Conservation (phyloP, 2,113 vertebrate species). For the Sapayoa aenigma region DNA sequence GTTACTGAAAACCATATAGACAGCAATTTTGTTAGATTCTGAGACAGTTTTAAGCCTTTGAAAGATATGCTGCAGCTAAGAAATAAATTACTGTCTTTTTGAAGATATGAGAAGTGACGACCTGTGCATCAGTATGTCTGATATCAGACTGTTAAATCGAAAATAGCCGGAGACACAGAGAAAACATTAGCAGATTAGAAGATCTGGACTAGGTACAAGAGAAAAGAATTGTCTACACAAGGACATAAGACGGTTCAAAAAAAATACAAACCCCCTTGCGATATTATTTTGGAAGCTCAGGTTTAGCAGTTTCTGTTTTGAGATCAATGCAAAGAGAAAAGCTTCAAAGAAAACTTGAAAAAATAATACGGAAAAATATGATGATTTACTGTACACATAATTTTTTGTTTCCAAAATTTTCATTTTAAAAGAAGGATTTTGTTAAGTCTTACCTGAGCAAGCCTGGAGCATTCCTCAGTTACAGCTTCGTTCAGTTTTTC, state of each 20-base stretch:
- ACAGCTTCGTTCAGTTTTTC: constrained; percentile 76
- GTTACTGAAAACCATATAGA: background rate
- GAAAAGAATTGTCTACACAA: background rate
- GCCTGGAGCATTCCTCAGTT: constrained; percentile 79
- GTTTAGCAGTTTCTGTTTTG: background rate
- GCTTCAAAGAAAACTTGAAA: background rate
- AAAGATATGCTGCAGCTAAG: background rate
- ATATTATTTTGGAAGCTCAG: background rate
- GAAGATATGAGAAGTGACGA: background rate
- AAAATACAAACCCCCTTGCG: background rate
- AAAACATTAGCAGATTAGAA: background rate
- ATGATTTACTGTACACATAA: background rate
- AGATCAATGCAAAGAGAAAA: background rate
- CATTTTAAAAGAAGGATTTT: background rate
- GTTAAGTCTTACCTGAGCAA: constrained; percentile 70
- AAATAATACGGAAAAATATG: background rate
- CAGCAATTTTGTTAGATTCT: background rate
- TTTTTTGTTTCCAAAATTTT: background rate
- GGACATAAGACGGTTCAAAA: background rate
- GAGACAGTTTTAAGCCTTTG: background rate
- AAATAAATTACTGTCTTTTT: background rate
- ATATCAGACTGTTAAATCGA: background rate
- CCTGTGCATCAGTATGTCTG: background rate
- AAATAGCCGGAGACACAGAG: background rate
- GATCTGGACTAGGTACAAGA: background rate